phyloP scores from a whole-genome alignment of 2,113 vertebrate genomes.

The Semnornis frantzii region DNA sequence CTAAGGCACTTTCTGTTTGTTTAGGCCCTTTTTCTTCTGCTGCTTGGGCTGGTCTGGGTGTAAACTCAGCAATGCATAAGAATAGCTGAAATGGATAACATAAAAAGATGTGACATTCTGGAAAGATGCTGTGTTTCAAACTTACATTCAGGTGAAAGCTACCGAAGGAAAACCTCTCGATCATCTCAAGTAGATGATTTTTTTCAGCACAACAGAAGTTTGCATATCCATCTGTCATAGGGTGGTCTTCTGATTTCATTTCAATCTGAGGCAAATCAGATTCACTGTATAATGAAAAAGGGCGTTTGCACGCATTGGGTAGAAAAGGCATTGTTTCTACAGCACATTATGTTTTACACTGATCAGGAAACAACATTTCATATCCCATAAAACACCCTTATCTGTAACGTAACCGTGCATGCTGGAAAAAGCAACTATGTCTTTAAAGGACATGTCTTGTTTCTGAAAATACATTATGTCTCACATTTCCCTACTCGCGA shows the following conservation, averaged over 20 bases:
- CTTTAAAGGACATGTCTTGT: slow-evolving; percentile 57
- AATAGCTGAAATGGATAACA: slow-evolving; percentile 35
- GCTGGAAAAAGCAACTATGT: slow-evolving; percentile 42
- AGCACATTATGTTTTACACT: slow-evolving; percentile 28
- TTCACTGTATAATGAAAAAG: slow-evolving; percentile 44
- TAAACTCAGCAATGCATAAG: slow-evolving; percentile 57
- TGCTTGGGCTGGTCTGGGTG: slow-evolving; percentile 38
- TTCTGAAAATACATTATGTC: slow-evolving; percentile 4
- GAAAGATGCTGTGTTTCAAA: slow-evolving; percentile 26
- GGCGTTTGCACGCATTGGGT: slow-evolving; percentile 30
- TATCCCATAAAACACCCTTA: slow-evolving; percentile 40
- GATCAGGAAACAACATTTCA: slow-evolving; percentile 43
- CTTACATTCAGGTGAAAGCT: slow-evolving; percentile 23
- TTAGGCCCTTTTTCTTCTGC: slow-evolving; percentile 68
- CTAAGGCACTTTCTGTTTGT: slow-evolving; percentile 71
- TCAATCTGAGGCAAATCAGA: slow-evolving; percentile 6
- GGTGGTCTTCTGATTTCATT: neutral
- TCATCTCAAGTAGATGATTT: neutral
- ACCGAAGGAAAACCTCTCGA: neutral
- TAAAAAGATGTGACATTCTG: slow-evolving; percentile 38
- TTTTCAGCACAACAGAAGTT: slow-evolving; percentile 7
- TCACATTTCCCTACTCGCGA: neutral
- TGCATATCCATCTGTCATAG: neutral
- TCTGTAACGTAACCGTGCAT: slow-evolving; percentile 36
- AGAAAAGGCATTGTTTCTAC: slow-evolving; percentile 45